Evolutionary conservation across 1,140 invertebrate genomes (phyloP).

Genomic region (Amphibalanus amphitrite): DNA sequence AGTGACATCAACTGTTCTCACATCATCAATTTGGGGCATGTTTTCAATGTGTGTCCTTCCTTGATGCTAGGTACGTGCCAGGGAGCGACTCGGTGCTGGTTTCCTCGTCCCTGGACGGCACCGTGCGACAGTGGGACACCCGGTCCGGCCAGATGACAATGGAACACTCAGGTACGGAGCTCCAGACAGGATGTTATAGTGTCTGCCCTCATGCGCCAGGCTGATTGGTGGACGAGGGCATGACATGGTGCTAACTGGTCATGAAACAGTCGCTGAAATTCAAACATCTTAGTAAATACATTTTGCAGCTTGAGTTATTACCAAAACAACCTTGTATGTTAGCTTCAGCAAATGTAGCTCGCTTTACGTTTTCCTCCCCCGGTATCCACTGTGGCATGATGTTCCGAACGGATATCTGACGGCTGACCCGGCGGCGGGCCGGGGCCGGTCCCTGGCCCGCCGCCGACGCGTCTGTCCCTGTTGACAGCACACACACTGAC

Average conservation of each 20-base stretch:
- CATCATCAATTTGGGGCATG: too few relatives aligned
- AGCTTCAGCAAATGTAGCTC: neutral
- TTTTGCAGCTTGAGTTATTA: too few relatives aligned
- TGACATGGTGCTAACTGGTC: neutral
- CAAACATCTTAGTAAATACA: neutral
- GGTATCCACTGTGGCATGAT: neutral
- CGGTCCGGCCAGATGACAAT: neutral
- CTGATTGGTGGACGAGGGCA: neutral
- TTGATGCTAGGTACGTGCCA: neutral
- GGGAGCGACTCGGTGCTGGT: neutral
- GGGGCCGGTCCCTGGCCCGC: neutral
- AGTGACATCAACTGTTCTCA: too few relatives aligned
- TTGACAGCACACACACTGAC: neutral
- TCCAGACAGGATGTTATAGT: too few relatives aligned
- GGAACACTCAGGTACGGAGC: neutral
- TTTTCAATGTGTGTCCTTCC: neutral
- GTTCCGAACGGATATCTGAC: slow-evolving; percentile 3
- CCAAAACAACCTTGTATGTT: neutral
- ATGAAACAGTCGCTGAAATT: too few relatives aligned
- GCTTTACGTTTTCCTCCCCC: neutral
- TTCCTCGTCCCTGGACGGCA: neutral
- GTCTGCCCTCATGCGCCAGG: too few relatives aligned
- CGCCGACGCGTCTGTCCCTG: neutral
- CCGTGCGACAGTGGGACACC: neutral
- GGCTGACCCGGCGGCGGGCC: neutral